A percentile compares a stretch with the other conserved stretches of the same genome.
Conservation (phyloP, 2,113 vertebrate species). For the Urocitellus parryii region DNA sequence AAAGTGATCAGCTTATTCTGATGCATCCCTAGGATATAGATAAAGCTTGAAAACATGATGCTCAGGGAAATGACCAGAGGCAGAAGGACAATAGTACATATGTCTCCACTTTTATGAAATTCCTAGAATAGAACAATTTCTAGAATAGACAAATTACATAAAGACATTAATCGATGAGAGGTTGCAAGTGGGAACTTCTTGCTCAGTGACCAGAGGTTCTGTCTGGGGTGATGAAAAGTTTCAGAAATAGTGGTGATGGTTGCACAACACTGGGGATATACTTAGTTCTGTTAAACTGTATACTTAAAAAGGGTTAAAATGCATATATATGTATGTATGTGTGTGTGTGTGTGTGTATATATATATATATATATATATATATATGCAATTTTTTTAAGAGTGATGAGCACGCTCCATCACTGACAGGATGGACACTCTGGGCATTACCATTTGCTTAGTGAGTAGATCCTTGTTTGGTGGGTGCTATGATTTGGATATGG, state of each 20-base stretch:
- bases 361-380: neutral
- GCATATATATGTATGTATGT: neutral
- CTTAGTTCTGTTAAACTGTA: neutral
- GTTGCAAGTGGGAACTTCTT: neutral
- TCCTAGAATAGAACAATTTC: neutral
- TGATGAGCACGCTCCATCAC: neutral
- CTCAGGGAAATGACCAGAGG: neutral
- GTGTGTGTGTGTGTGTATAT: neutral
- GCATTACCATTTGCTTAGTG: neutral
- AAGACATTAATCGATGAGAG: neutral
- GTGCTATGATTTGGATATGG: neutral
- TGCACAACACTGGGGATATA: neutral
- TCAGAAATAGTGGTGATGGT: neutral
- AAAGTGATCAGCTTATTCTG: neutral
- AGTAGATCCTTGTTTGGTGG: neutral
- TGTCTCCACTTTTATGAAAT: neutral
- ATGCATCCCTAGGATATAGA: accelerated
- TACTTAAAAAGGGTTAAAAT: neutral
- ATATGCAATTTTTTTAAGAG: neutral
- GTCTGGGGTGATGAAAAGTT: neutral
- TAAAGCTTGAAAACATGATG: neutral
- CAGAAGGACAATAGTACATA: neutral
- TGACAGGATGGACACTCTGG: neutral
- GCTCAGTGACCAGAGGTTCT: neutral
- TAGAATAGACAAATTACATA: neutral